phyloP scores from a whole-genome alignment of 2,113 vertebrate genomes.

The Cardinalis cardinalis region DNA sequence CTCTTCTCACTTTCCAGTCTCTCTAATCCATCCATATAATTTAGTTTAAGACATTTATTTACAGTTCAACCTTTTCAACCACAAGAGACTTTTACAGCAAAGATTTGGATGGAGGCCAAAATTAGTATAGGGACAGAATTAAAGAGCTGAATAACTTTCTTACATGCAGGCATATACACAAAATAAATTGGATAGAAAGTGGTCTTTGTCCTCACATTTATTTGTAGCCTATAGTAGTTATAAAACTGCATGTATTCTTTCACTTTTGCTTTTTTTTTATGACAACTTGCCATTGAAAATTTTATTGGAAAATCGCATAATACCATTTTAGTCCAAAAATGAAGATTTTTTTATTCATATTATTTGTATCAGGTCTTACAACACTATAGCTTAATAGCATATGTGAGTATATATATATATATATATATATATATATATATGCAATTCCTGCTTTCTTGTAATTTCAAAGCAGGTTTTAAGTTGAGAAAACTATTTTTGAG shows the following conservation, averaged over 20 bases:
- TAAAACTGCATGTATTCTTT: background rate
- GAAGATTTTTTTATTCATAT: background rate
- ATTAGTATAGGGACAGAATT: background rate
- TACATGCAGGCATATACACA: background rate
- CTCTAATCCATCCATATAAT: background rate
- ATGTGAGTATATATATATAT: rapidly evolving
- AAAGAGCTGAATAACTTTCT: background rate
- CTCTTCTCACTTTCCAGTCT: background rate
- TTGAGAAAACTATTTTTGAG: background rate
- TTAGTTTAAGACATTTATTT: slow-evolving; percentile 5
- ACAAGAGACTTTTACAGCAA: background rate
- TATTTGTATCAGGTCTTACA: background rate
- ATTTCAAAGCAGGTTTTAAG: background rate
- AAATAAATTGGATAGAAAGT: background rate
- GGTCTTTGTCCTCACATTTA: background rate
- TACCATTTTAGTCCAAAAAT: background rate
- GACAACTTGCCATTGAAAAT: background rate
- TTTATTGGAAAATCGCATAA: background rate
- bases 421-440: rapidly evolving
- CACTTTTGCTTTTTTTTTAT: background rate
- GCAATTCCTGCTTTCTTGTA: background rate
- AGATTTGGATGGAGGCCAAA: background rate
- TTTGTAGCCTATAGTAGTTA: background rate
- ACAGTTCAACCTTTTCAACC: background rate
- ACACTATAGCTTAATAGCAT: background rate